Evolutionary conservation across 2,113 vertebrate genomes (phyloP), one percentile per base, ranked within the genome.

Genomic region (Lipophrys pholis): DNA sequence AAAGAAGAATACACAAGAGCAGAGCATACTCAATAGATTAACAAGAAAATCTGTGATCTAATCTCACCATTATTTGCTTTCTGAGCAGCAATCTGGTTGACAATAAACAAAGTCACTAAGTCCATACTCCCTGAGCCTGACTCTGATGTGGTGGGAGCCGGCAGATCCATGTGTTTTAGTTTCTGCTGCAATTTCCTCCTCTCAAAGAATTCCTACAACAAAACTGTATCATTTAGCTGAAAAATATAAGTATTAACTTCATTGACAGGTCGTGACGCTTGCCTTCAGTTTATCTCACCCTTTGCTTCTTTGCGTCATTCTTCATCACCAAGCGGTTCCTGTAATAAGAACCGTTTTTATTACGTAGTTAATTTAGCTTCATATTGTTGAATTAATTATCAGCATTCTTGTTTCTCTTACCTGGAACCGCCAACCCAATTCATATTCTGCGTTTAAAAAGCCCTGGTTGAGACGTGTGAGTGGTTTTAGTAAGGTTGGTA

Each of bases 151-250:
- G 92, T 89, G 1, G 93, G 86, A 6, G 51, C 35, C 7, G 87
- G 82, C 67, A 85, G 57, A 11, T 82, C 91, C 63, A 95, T 7
- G 30, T 90, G 87, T 41, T 94, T 92, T 69, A 91, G 85, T 87
- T 93, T 97, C 63, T 94, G 92, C 70, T 95, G 94, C 85, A 97
- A 91, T 76, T 91, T 97, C 76, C 90, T 95, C 91, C 93, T 98
- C 89, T 97, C 95, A 94, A 99, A 99, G 72, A 93, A 99, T 64
- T 97, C 97, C 97, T 99, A 54, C n/a, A 3, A 38, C 41, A 51
- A 49, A 5, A 54, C 0, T 0, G n/a, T n/a, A 48, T 35, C 5
- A 42, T 17, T n/a, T 0, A 40, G 3, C 7, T 5, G 12, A 9
- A 52, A 3, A 40, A 5, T n/a, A 2, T 30, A 4, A 30, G 21